Base-by-base conservation (phyloP, 2,797 vertebrate species). In the Muraenolepis orangiensis region DNA sequence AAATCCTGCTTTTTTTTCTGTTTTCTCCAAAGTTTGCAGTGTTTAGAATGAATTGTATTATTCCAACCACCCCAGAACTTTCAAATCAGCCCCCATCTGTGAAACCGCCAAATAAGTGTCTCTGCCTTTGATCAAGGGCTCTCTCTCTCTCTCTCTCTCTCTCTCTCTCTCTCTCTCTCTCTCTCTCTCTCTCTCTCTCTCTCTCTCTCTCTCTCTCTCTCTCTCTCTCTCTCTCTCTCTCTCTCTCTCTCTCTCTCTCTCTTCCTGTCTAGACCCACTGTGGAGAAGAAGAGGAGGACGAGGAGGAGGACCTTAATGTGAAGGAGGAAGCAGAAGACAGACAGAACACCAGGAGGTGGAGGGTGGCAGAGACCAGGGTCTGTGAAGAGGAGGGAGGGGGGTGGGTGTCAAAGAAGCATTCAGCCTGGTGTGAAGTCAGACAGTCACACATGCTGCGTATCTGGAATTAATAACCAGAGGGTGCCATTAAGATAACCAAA, bases 111-210 rank as follows among this genome's bases (percentile, higher is more conserved):
- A 81, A 81, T 64, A 80, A 90, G 84, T 78, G 78, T 76, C 76
- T 82, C 74, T 26, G 72, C 81, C 51, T 57, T 87, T 86, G 84
- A 91, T 90, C 83, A 89, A 87, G 81, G 77, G 74, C 77, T 79
- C 78, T 31, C n/a, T n/a, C n/a, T n/a, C n/a, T n/a, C n/a, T n/a
- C n/a, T n/a, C n/a, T n/a, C n/a, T n/a, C n/a, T n/a, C n/a, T n/a
- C n/a, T n/a, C n/a, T n/a, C n/a, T n/a, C n/a, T n/a, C n/a, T n/a
- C n/a, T n/a, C n/a, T n/a, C n/a, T n/a, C n/a, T n/a, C n/a, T n/a
- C n/a, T n/a, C n/a, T n/a, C n/a, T n/a, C n/a, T n/a, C n/a, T n/a
- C n/a, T n/a, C n/a, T n/a, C n/a, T n/a, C n/a, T n/a, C n/a, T n/a
- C n/a, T n/a, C n/a, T n/a, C n/a, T n/a, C n/a, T n/a, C n/a, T n/a